Percentiles rank a stretch among this genome's conserved stretches.
These are phyloP conservation scores for Aegithalos caudatus DNA, from an alignment of 2,113 vertebrate species.

Conservation along the genomic window DNA sequence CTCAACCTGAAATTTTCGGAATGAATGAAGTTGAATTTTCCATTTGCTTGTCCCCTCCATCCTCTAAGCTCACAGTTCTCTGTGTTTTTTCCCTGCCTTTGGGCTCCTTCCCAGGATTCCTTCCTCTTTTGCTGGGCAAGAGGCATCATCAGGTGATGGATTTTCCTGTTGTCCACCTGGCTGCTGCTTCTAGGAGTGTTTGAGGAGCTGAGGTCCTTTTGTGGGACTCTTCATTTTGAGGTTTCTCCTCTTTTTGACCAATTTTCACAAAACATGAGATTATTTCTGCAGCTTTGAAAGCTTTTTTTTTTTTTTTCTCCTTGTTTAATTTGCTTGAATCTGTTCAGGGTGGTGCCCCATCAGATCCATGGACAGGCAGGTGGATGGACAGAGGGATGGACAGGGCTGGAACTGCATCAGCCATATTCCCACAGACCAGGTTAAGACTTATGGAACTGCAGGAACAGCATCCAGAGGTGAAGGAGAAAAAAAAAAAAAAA, in stretches of 20 bases:
- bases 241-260: not conserved
- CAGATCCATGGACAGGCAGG: not conserved
- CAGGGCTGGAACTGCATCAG: not conserved
- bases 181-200: not conserved
- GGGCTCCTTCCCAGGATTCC: not conserved
- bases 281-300: not conserved
- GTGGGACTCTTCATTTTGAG: not conserved
- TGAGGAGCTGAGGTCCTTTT: not conserved
- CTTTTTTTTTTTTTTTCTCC: no score
- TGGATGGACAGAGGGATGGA: not conserved
- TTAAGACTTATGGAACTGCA: not conserved
- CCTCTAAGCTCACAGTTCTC: not conserved
- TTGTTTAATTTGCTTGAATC: not conserved
- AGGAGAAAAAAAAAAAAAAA: no score
- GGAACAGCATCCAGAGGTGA: not conserved
- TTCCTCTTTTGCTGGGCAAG: not conserved
- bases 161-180: not conserved
- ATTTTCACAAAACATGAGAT: not conserved
- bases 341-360: not conserved
- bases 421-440: rapidly evolving
- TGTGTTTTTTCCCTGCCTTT: not conserved
- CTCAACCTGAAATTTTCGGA: rapidly evolving
- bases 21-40: not conserved
- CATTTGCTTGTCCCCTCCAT: not conserved
- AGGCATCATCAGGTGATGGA: not conserved